A percentile compares a stretch with the other conserved stretches of the same genome.
Conservation (phyloP, 2,797 vertebrate genomes). For the Decapterus maruadsi region DNA sequence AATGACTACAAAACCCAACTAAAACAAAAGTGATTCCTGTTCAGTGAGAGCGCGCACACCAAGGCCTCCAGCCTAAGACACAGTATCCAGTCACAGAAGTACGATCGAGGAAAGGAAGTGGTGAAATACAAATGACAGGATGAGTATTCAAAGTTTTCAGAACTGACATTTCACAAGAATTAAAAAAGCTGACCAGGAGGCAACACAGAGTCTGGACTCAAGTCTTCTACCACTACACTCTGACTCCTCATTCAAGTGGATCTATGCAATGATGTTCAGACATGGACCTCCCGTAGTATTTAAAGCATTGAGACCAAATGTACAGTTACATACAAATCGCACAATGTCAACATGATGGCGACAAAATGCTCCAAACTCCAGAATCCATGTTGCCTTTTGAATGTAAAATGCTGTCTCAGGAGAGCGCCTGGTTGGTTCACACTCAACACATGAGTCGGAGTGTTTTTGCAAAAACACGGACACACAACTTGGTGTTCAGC, state of each 20-base stretch:
- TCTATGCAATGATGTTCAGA: slow-evolving; percentile 15
- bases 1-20: slow-evolving; percentile 57
- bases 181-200: slow-evolving; percentile 65
- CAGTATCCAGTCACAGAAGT: slow-evolving; percentile 79
- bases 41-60: slow-evolving; percentile 59
- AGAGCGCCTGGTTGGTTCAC: slow-evolving; percentile 46
- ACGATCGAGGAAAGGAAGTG: slow-evolving; percentile 71
- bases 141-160: slow-evolving; percentile 65
- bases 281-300: slow-evolving; percentile 30
- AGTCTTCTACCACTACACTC: slow-evolving; percentile 24
- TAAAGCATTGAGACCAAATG: slow-evolving; percentile 50
- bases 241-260: slow-evolving; percentile 11
- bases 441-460: slow-evolving; percentile 57
- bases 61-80: slow-evolving; percentile 69
- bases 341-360: slow-evolving; percentile 35
- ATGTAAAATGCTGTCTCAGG: slow-evolving; percentile 71
- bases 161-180: slow-evolving; percentile 68
- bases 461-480: slow-evolving; percentile 47
- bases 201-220: slow-evolving; percentile 63
- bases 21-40: slow-evolving; percentile 55
- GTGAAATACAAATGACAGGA: slow-evolving; percentile 65
- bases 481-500: slow-evolving; percentile 64
- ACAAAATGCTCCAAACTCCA: slow-evolving; percentile 50
- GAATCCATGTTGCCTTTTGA: slow-evolving; percentile 60
- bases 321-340: slow-evolving; percentile 34